Evolutionary conservation across 1,140 invertebrate species (phyloP).

Genomic region (Gryllus bimaculatus): DNA sequence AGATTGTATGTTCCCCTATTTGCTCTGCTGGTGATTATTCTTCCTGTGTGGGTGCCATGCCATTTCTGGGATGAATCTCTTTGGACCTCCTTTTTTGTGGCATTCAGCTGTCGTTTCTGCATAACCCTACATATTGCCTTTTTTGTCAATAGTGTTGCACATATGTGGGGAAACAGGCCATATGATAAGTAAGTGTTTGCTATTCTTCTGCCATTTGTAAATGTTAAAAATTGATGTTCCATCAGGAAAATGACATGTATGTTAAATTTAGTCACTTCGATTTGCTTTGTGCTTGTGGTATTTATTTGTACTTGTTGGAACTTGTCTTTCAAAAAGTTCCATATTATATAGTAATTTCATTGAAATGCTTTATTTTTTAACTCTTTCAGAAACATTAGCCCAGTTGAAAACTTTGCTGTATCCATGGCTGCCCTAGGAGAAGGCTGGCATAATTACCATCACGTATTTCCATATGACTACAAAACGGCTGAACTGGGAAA

Average conservation of each 20-base stretch:
- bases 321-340: neutral
- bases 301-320: neutral
- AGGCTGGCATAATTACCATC: constrained; percentile 90
- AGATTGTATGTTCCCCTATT: constrained; percentile 69
- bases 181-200: constrained; percentile 63
- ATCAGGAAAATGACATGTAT: no score
- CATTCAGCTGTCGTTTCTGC: constrained; percentile 72
- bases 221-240: no score
- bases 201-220: neutral
- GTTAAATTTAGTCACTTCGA: no score
- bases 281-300: neutral
- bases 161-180: constrained; percentile 79
- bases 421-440: constrained; percentile 63
- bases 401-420: constrained; percentile 60
- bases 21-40: constrained; percentile 58
- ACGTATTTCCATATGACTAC: constrained; percentile 87
- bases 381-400: constrained; percentile 41
- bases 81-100: constrained; percentile 71
- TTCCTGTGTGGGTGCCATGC: constrained; percentile 70
- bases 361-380: neutral
- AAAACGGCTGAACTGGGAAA: constrained; percentile 70
- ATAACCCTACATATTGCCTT: constrained; percentile 83
- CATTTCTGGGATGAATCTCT: constrained; percentile 75
- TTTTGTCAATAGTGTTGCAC: constrained; percentile 86
- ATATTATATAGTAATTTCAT: neutral